Base-by-base conservation (phyloP, 2,113 vertebrate species). In the Rattus norvegicus region DNA sequence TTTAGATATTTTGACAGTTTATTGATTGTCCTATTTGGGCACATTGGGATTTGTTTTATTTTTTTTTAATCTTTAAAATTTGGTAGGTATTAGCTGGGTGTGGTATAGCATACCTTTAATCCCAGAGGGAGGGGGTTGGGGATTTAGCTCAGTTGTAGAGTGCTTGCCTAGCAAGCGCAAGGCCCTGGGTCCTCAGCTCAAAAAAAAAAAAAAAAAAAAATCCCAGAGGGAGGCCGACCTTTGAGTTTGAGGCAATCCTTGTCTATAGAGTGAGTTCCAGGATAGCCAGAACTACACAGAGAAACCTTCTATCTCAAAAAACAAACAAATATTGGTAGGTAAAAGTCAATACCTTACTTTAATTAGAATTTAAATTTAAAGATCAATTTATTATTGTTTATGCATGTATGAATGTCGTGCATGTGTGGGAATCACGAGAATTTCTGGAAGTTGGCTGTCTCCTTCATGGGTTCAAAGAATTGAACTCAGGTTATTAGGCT, bases 41-140 rank as follows among this genome's bases (percentile, higher is more conserved):
- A 83, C n/a, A 65, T 5, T 80, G 69, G 79, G 36, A 19, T 72
- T 95, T 88, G 11, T 77, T 36, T 80, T 86, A n/a, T 54, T 70
- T 76, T 70, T 70, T 86, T 94, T 88, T n/a, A 81, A 63, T 91
- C 33, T 94, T 96, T 89, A 65, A 87, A 88, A 91, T 89, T 85
- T 90, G 54, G 54, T 73, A 47, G 24, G 52, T 92, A 93, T 8
- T 24, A 83, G 54, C 36, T 61, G 36, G 56, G 12, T 83, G 22
- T 54, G 8, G 54, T 61, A 22, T 13, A 1, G 24, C 52, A 24
- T 5, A 12, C 52, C 56, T 83, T 83, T 61, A 56, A 26, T 83
- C 36, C 56, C 12, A 61, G 52, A 81, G 52, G 33, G 33, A 81
- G 54, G 52, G 43, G 43, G n/a, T n/a, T 43, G 2, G 43, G 43